Conservation (phyloP, 1,140 invertebrate genomes). For the Conopomorpha cramerella region DNA sequence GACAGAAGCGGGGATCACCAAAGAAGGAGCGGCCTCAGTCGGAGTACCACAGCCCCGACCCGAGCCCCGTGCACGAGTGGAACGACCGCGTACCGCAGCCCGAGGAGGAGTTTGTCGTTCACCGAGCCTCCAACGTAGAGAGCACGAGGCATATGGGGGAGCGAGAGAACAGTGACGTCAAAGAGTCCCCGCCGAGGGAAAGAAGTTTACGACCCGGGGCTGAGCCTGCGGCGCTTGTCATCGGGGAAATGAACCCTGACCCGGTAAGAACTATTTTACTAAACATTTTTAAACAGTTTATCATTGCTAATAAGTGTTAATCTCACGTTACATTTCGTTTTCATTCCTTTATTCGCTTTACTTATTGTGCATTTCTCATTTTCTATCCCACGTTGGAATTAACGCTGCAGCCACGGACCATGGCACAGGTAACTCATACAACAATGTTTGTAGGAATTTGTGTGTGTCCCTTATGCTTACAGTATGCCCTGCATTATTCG, state of each 20-base stretch:
- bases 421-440: too few relatives aligned
- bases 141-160: neutral
- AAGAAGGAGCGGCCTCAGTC: constrained; percentile 67
- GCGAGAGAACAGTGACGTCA: neutral
- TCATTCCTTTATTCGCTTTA: too few relatives aligned
- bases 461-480: too few relatives aligned
- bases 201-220: constrained; percentile 2
- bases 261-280: constrained; percentile 17
- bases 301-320: too few relatives aligned
- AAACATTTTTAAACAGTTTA: too few relatives aligned
- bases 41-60: constrained; percentile 35
- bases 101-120: constrained; percentile 20
- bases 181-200: neutral
- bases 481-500: too few relatives aligned
- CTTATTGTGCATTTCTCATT: too few relatives aligned
- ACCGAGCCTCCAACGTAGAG: constrained; percentile 3
- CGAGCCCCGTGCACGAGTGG: constrained; percentile 31
- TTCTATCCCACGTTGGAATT: too few relatives aligned
- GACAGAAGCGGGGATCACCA: constrained; percentile 75
- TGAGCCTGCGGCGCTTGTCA: constrained; percentile 24
- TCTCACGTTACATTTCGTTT: too few relatives aligned
- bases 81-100: constrained; percentile 11
- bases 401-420: too few relatives aligned
- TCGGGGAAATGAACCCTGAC: constrained; percentile 39
- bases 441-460: too few relatives aligned